Percentiles rank a stretch among this genome's conserved stretches.
Evolutionary conservation across 2,888 invertebrate genomes (phyloP).

Genomic region (Dolomedes plantarius): DNA sequence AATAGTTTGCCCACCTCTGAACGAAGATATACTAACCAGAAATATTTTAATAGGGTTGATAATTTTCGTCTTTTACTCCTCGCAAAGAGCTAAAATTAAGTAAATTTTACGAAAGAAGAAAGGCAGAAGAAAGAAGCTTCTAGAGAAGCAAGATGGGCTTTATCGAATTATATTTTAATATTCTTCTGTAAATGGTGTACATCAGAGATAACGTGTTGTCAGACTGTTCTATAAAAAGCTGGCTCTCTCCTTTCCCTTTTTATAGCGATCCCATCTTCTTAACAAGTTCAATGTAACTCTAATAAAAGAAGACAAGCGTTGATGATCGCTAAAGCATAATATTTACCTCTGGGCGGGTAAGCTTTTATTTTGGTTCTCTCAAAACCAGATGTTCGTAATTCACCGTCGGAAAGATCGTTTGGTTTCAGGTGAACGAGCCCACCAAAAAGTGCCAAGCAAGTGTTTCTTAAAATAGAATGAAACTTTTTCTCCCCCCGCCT

Average conservation of each 20-base stretch:
- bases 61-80: too few species aligned
- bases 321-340: conserved; percentile 26
- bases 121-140: too few species aligned
- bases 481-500: background rate
- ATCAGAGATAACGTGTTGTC: too few species aligned
- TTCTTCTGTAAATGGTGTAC: too few species aligned
- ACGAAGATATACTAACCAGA: too few species aligned
- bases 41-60: too few species aligned
- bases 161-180: too few species aligned
- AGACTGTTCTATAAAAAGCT: background rate
- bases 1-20: too few species aligned
- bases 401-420: background rate
- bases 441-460: background rate
- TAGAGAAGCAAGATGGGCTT: too few species aligned
- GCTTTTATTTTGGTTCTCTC: conserved; percentile 12
- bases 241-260: background rate
- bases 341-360: conserved; percentile 15
- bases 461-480: conserved; percentile 29
- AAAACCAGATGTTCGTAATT: conserved; percentile 23
- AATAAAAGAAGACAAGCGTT: conserved; percentile 5
- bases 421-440: conserved; percentile 13
- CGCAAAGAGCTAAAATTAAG: too few species aligned
- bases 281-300: conserved; percentile 7
- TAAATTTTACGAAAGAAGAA: too few species aligned
- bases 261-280: background rate